phyloP scores from a whole-genome alignment of 1,140 invertebrate species.

The Andrena cerasifolii region DNA sequence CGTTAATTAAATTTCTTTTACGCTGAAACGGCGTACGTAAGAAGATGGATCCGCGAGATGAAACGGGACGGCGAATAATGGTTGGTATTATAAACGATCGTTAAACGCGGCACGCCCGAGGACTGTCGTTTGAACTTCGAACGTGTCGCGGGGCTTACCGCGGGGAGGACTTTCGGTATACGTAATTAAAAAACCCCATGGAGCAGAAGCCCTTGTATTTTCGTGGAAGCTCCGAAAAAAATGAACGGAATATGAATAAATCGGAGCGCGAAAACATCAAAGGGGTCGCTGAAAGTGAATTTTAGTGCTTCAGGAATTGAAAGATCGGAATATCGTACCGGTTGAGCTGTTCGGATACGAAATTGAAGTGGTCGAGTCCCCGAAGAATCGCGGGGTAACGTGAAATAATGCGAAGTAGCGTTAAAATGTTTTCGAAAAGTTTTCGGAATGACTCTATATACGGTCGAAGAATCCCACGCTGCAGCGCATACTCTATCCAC shows the following conservation, averaged over 20 bases:
- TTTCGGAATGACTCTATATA: too few relatives aligned
- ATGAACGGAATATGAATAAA: too few relatives aligned
- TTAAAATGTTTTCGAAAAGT: too few relatives aligned
- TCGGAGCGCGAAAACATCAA: too few relatives aligned
- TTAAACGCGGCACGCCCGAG: slow-evolving; percentile 9
- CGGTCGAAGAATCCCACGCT: not conserved
- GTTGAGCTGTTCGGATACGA: too few relatives aligned
- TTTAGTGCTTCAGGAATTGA: too few relatives aligned
- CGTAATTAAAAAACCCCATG: slow-evolving; percentile 29
- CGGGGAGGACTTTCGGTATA: slow-evolving; percentile 1
- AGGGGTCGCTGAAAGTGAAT: too few relatives aligned
- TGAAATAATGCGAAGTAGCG: too few relatives aligned
- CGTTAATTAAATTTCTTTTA: slow-evolving; percentile 49
- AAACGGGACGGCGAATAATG: not conserved
- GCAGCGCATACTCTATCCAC: slow-evolving; percentile 7
- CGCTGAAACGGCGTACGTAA: slow-evolving; percentile 3
- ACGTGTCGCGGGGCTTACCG: slow-evolving; percentile 19
- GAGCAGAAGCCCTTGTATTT: not conserved
- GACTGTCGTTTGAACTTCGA: slow-evolving; percentile 40
- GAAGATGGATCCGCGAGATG: not conserved
- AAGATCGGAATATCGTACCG: too few relatives aligned
- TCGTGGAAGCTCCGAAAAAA: not conserved
- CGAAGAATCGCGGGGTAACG: too few relatives aligned
- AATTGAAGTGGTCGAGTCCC: too few relatives aligned
- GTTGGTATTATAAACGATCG: slow-evolving; percentile 45